phyloP scores from a whole-genome alignment of 2,888 invertebrate genomes.

The Spodoptera picta region DNA sequence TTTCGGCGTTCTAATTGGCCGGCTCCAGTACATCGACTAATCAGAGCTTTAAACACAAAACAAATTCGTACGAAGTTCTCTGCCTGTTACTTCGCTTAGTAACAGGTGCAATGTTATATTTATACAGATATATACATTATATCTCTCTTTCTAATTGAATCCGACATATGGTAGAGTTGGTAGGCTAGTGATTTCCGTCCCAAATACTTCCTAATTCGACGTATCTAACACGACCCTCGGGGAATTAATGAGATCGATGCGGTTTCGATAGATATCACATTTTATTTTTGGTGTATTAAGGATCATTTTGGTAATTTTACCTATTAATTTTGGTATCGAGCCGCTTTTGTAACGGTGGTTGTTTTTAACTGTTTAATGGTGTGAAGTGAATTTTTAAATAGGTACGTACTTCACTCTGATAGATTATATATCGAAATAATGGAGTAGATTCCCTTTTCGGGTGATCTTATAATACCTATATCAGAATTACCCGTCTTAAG shows the following conservation, averaged over 20 bases:
- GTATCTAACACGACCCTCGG: slow-evolving; percentile 75
- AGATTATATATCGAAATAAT: no score
- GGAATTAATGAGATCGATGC: slow-evolving; percentile 71
- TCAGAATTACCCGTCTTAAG: no score
- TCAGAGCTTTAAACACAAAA: no score
- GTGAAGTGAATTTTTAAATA: slow-evolving; percentile 1
- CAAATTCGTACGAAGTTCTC: no score
- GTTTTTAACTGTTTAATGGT: slow-evolving; percentile 16
- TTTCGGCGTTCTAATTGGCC: no score
- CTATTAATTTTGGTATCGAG: slow-evolving; percentile 37
- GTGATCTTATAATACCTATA: no score
- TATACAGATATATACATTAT: slow-evolving; percentile 7
- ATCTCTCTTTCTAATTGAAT: slow-evolving; percentile 67
- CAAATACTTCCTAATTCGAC: slow-evolving; percentile 73
- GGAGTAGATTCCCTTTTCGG: no score
- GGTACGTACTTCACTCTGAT: no score
- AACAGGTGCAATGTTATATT: no score
- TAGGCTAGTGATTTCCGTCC: slow-evolving; percentile 74
- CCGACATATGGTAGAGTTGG: slow-evolving; percentile 73
- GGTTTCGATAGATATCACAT: slow-evolving; percentile 62
- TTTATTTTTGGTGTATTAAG: slow-evolving; percentile 55
- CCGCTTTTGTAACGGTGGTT: slow-evolving; percentile 19
- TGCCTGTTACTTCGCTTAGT: no score
- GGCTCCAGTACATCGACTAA: no score
- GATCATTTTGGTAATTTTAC: slow-evolving; percentile 49